Conservation (phyloP, 2,797 vertebrate genomes). For the Falco naumanni region DNA sequence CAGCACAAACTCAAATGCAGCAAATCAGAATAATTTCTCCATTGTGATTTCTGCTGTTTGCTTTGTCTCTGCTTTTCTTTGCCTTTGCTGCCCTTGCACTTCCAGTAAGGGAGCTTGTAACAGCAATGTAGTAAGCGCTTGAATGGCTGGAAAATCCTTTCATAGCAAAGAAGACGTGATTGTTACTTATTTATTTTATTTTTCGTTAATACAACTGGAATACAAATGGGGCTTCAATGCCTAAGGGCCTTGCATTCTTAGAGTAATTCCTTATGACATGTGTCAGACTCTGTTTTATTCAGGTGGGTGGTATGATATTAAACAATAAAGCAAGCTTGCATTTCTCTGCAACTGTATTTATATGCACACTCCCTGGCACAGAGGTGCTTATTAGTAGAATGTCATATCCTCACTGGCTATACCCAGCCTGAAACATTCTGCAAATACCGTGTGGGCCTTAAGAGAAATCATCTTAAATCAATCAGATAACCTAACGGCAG, state of each 20-base stretch:
- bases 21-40: not conserved
- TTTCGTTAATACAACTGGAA: slow-evolving; percentile 43
- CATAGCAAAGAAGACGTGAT: slow-evolving; percentile 14
- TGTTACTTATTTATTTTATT: slow-evolving; percentile 60
- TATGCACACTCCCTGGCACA: not conserved
- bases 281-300: slow-evolving; percentile 70
- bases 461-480: slow-evolving; percentile 6
- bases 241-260: slow-evolving; percentile 35
- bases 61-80: slow-evolving; percentile 21
- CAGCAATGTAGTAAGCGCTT: not conserved
- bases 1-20: not conserved
- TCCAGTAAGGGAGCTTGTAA: not conserved
- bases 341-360: slow-evolving; percentile 23
- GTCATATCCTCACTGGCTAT: not conserved
- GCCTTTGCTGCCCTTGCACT: slow-evolving; percentile 25
- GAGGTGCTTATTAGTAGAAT: slow-evolving; percentile 34
- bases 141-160: slow-evolving; percentile 52
- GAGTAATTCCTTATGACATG: slow-evolving; percentile 69
- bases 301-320: slow-evolving; percentile 64
- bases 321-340: slow-evolving; percentile 59
- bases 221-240: slow-evolving; percentile 52
- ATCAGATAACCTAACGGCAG: not conserved
- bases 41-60: not conserved
- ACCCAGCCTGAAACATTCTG: not conserved
- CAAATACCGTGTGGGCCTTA: not conserved